Evolutionary conservation across 1,140 invertebrate genomes (phyloP).

Genomic region (Penaeus chinensis): DNA sequence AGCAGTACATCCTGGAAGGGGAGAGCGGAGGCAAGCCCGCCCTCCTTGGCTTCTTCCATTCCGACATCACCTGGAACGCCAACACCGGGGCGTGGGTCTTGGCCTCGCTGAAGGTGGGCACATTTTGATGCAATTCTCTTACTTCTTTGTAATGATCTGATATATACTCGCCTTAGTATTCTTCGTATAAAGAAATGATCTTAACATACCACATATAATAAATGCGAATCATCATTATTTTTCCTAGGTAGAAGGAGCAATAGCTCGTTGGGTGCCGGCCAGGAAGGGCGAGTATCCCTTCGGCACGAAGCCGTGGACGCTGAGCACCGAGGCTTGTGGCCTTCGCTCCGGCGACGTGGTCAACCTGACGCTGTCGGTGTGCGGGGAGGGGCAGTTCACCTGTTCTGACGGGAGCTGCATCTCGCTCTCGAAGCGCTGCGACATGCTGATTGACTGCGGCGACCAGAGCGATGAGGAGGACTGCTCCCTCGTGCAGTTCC

Average conservation of each 20-base stretch:
- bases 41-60: constrained; percentile 29
- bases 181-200: background rate
- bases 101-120: constrained; percentile 1
- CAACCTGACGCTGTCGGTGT: constrained; percentile 68
- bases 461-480: constrained; percentile 90
- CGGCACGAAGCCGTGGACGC: constrained; percentile 22
- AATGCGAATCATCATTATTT: background rate
- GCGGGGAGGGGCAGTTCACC: constrained; percentile 83
- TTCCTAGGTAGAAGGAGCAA: constrained; percentile 4
- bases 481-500: constrained; percentile 72
- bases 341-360: constrained; percentile 34
- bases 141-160: too few relatives aligned
- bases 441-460: constrained; percentile 82
- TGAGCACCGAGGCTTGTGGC: constrained; percentile 26
- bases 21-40: background rate
- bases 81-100: background rate
- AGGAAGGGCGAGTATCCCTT: constrained; percentile 27
- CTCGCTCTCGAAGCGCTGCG: constrained; percentile 81
- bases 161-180: background rate
- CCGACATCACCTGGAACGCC: constrained; percentile 20
- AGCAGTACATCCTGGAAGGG: constrained; percentile 13
- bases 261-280: constrained; percentile 16
- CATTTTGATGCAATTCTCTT: too few relatives aligned
- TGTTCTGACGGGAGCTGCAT: constrained; percentile 94
- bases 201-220: background rate